Evolutionary conservation across 2,888 invertebrate species (phyloP).

Genomic region (Eilema depressum): DNA sequence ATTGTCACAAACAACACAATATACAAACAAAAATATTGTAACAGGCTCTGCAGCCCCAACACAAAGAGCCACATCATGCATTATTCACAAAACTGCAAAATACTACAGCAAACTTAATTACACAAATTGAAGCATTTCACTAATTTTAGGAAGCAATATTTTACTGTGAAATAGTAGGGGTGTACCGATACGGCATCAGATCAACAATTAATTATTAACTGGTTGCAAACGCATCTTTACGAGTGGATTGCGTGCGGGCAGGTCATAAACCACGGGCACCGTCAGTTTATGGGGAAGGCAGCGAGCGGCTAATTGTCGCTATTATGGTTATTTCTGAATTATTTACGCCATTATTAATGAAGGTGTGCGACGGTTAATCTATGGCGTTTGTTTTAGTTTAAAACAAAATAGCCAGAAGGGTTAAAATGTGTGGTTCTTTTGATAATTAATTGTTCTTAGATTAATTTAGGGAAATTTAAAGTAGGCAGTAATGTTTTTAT

Average conservation of each 20-base stretch:
- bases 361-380: slow-evolving; percentile 43
- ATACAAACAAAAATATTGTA: too few species aligned
- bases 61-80: neutral
- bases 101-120: slow-evolving; percentile 8
- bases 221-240: slow-evolving; percentile 61
- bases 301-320: slow-evolving; percentile 64
- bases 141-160: slow-evolving; percentile 35
- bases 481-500: neutral
- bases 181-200: slow-evolving; percentile 34
- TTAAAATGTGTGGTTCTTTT: neutral
- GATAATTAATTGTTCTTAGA: neutral
- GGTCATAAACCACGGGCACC: slow-evolving; percentile 58
- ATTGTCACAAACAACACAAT: neutral
- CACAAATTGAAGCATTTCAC: slow-evolving; percentile 21
- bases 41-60: neutral
- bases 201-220: slow-evolving; percentile 62
- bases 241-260: slow-evolving; percentile 63
- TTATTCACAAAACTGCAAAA: neutral
- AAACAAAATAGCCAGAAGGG: slow-evolving; percentile 4
- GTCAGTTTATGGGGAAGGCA: slow-evolving; percentile 53
- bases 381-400: slow-evolving; percentile 44
- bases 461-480: neutral
- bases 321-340: slow-evolving; percentile 61
- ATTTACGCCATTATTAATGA: slow-evolving; percentile 59
- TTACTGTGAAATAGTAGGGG: slow-evolving; percentile 18